These are phyloP conservation scores for Limenitis camilla DNA, from an alignment of 2,888 invertebrate genomes.

Conservation along the genomic window DNA sequence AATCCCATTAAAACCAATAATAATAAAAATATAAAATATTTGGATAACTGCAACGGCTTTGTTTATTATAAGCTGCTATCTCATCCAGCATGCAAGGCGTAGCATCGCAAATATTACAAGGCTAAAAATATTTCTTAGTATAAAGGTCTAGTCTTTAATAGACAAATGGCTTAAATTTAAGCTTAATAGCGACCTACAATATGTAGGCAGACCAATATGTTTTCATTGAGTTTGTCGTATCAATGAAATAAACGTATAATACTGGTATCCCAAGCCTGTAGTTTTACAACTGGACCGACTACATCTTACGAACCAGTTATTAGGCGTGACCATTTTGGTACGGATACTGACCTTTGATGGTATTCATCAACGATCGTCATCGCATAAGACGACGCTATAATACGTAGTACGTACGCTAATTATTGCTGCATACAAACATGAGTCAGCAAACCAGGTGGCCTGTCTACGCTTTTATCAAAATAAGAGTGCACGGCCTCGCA, in stretches of 20 bases:
- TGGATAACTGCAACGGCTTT: not conserved
- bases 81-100: no score
- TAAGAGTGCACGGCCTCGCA: slow-evolving; percentile 32
- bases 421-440: slow-evolving; percentile 65
- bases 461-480: slow-evolving; percentile 9
- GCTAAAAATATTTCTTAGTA: no score
- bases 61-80: no score
- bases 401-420: slow-evolving; percentile 57
- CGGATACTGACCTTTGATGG: slow-evolving; percentile 74
- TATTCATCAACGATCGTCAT: slow-evolving; percentile 57
- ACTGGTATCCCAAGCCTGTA: slow-evolving; percentile 65
- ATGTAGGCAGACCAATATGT: slow-evolving; percentile 31
- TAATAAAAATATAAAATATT: not conserved
- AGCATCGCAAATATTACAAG: no score
- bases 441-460: slow-evolving; percentile 45
- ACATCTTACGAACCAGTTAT: slow-evolving; percentile 73
- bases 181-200: slow-evolving; percentile 8
- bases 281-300: slow-evolving; percentile 68
- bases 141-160: no score
- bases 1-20: no score
- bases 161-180: not conserved
- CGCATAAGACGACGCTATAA: slow-evolving; percentile 55
- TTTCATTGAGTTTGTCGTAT: slow-evolving; percentile 58
- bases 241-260: slow-evolving; percentile 66
- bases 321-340: slow-evolving; percentile 74